Evolutionary conservation across 2,113 vertebrate genomes (phyloP).

Genomic region (Cebus imitator): DNA sequence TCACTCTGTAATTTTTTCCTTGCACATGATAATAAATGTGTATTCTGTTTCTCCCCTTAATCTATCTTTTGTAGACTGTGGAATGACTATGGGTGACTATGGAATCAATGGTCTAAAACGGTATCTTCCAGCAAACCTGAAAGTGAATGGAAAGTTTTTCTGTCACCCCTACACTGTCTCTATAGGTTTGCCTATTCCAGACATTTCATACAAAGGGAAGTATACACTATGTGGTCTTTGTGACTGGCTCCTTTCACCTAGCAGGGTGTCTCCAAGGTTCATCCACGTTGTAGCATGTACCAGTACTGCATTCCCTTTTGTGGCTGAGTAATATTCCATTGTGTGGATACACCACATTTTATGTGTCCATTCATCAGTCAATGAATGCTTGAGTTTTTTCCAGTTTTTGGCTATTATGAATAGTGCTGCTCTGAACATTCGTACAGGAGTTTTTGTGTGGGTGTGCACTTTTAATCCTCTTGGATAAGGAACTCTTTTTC

Average conservation of each 20-base stretch:
- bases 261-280: not conserved
- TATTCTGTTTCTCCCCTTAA: not conserved
- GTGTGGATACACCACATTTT: not conserved
- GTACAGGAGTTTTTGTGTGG: not conserved
- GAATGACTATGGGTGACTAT: too few relatives aligned
- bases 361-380: not conserved
- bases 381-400: not conserved
- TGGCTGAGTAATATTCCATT: not conserved
- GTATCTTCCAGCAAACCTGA: not conserved
- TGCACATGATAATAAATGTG: not conserved
- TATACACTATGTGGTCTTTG: not conserved
- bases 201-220: not conserved
- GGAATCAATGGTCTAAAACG: not conserved
- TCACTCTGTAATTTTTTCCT: not conserved
- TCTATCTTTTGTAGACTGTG: not conserved
- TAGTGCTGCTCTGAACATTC: not conserved
- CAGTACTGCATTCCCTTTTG: not conserved
- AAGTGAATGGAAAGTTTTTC: not conserved
- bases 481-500: not conserved
- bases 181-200: not conserved
- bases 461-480: not conserved
- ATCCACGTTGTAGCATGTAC: not conserved
- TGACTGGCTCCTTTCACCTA: not conserved
- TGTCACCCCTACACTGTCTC: not conserved
- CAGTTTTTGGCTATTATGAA: not conserved